Evolutionary conservation across 2,888 invertebrate species (phyloP), one percentile per base, ranked within the genome.

Genomic region (Acanthopleura granulata): DNA sequence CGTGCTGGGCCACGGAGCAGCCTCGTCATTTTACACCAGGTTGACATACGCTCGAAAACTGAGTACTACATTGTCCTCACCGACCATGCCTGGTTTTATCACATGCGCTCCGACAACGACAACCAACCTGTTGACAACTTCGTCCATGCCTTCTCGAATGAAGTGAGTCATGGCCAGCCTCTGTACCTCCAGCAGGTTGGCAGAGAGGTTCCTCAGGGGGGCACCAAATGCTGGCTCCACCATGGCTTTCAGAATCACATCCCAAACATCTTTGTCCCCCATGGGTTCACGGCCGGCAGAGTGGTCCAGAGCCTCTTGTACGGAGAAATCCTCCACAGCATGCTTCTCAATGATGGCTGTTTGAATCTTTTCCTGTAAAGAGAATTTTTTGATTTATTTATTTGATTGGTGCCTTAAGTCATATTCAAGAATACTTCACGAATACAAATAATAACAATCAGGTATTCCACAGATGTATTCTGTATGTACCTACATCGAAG

Each of bases 61-160:
- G n/a, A n/a, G n/a, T n/a, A n/a, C n/a, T n/a, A n/a, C n/a, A 40
- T 40, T 40, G 4, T 40, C 9, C 3, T 40, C 40, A 40, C 40
- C 40, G 9, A 40, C 40, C 9, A 40, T 40, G 3, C 40, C 40
- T 9, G 9, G 40, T 40, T 40, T 40, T 40, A 9, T 9, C 40
- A 40, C 40, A 40, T 6, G 9, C 4, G 9, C 40, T 40, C 9
- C 4, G 9, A 40, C 9, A 40, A 40, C 40, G 9, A 40, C 40
- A 6, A 3, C 25, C 6, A 3, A 71, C 71, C 71, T 71, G 49
- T 71, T 71, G 40, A 71, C 71, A 25, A 71, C 9, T 71, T 71
- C 71, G 25, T 29, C 49, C 22, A 25, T 25, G n/a, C 71, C 71
- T 14, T 71, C 71, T 1, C 15, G 16, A 9, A 71, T 27, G 40